Base-by-base conservation (phyloP, 2,113 vertebrate genomes). In the Xenotilapia caudafasciata region DNA sequence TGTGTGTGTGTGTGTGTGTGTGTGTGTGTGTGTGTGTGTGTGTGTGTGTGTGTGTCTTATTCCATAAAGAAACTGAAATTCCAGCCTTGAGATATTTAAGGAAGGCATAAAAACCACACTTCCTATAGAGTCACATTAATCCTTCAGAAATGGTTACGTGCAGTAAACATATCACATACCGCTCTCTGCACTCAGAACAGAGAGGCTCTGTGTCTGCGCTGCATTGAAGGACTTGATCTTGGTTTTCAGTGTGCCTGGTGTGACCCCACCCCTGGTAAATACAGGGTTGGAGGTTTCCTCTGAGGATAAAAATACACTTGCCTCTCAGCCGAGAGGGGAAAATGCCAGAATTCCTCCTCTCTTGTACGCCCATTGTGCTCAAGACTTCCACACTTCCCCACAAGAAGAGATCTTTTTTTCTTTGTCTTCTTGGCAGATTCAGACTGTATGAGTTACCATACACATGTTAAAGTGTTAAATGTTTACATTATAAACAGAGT, bases 191-290 rank as follows among this genome's bases (percentile, higher is more conserved):
- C 14, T 82, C 73, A 87, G 81, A 92, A 93, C 92, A 92, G 53
- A 90, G 80, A 88, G 80, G 83, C 90, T 88, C 89, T 91, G 87
- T 94, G 93, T 94, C 90, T 94, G 86, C 45, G 6, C 86, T 19
- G 60, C 51, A 88, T 58, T 85, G 83, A 91, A 88, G 79, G 90
- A 91, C 84, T 70, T 85, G 89, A 92, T 89, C 86, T 87, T 87
- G 93, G 90, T 88, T 88, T 92, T 89, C 89, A 87, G 89, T 90
- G 89, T 88, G 92, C 88, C 86, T 92, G 89, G 79, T 85, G 90
- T 95, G 93, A 95, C 94, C 96, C 95, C 94, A 94, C 92, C 95
- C 95, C 95, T 94, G 93, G 91, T 95, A 95, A 95, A 93, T 95
- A 95, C 93, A 94, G 94, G 95, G 93, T 95, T 94, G 86, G 94